Evolutionary conservation across 2,113 vertebrate species (phyloP).

Genomic region (Mormyrus iriodes): DNA sequence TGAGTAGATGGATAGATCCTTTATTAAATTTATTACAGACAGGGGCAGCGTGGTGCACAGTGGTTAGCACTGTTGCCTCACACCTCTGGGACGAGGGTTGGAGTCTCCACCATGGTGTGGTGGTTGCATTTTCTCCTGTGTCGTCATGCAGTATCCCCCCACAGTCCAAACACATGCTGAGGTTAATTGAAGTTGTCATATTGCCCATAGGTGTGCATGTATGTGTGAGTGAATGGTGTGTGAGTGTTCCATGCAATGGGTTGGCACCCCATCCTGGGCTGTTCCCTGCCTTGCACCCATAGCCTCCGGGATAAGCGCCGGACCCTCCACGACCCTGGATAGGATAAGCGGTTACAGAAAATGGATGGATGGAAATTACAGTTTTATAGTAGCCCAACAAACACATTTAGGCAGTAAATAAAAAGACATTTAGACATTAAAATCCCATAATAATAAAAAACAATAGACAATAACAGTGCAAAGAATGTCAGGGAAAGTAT

Average conservation of each 20-base stretch:
- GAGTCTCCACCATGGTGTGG: background rate
- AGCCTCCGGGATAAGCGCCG: accelerated
- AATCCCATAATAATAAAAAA: background rate
- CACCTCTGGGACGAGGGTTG: background rate
- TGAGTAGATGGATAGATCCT: too few species aligned
- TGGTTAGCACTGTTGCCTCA: background rate
- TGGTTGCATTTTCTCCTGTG: background rate
- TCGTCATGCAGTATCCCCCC: background rate
- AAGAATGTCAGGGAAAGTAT: background rate
- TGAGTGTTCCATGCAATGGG: background rate
- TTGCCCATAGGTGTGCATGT: too few species aligned
- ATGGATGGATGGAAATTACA: background rate
- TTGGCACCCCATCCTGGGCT: background rate
- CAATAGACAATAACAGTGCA: background rate
- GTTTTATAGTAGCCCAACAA: background rate
- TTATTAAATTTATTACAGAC: too few species aligned
- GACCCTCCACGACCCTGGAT: background rate
- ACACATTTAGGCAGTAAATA: background rate
- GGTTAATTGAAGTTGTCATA: background rate
- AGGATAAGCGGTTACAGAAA: background rate
- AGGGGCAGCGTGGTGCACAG: background rate
- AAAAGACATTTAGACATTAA: background rate
- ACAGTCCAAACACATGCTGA: background rate
- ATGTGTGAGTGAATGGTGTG: too few species aligned
- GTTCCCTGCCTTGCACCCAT: background rate